A percentile compares a stretch with the other conserved stretches of the same genome.
Conservation (phyloP, 1,140 invertebrate genomes). For the Lethrus apterus region DNA sequence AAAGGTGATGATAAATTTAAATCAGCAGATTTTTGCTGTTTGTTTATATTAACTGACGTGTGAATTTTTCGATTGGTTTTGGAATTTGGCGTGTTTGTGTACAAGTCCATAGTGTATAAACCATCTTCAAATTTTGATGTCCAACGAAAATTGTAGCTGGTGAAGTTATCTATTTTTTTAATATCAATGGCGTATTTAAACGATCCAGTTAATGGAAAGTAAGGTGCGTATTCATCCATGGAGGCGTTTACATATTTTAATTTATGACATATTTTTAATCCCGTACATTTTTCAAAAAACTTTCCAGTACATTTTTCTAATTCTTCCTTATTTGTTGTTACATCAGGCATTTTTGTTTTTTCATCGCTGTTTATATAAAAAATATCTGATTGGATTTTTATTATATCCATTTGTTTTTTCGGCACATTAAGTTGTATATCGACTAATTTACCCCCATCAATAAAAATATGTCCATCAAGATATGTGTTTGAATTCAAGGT, state of each 20-base stretch:
- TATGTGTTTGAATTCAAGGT: conserved; percentile 57
- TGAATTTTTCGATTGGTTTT: conserved; percentile 17
- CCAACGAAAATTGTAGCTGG: conserved; percentile 14
- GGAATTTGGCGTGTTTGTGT: conserved; percentile 20
- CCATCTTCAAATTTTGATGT: conserved; percentile 2
- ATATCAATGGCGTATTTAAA: conserved; percentile 19
- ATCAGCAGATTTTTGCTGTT: too few relatives aligned
- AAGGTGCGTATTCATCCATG: conserved; percentile 41
- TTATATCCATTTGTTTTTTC: conserved; percentile 57
- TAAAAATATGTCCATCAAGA: conserved; percentile 48
- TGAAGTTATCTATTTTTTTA: conserved; percentile 18
- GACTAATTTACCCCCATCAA: conserved; percentile 48
- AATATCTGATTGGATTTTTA: conserved; percentile 33
- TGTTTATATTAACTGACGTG: background rate
- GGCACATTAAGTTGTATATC: conserved; percentile 55
- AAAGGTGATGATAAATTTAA: too few relatives aligned
- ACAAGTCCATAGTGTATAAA: conserved; percentile 13
- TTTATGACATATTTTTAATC: conserved; percentile 55
- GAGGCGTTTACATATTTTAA: conserved; percentile 51
- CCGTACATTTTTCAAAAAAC: conserved; percentile 47
- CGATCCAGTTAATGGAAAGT: conserved; percentile 53
- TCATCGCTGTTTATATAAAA: conserved; percentile 10
- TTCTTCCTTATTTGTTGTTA: conserved; percentile 6
- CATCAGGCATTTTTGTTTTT: conserved; percentile 4
- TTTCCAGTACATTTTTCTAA: conserved; percentile 15